A percentile compares a stretch with the other conserved stretches of the same genome.
These are phyloP conservation scores for Micrastur ruficollis DNA, from an alignment of 2,797 vertebrate species.

Conservation along the genomic window DNA sequence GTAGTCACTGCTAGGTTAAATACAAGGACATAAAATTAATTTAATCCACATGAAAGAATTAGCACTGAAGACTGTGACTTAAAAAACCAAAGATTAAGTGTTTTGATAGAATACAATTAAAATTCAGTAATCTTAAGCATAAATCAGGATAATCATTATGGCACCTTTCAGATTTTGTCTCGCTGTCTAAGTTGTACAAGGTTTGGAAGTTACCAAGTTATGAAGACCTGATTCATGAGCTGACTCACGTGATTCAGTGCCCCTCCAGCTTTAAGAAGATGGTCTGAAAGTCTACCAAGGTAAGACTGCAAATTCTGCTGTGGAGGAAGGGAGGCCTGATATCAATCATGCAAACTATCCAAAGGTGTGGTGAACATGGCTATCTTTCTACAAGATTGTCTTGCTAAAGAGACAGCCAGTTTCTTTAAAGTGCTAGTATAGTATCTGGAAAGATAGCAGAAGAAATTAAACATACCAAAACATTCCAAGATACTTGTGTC, in stretches of 20 bases:
- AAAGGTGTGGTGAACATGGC: background rate
- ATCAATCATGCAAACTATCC: background rate
- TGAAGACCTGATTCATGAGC: background rate
- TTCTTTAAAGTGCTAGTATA: background rate
- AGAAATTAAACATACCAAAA: background rate
- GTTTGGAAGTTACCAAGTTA: background rate
- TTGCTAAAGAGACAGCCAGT: background rate
- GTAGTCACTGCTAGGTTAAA: background rate
- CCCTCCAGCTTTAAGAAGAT: background rate
- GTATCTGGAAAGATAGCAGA: background rate
- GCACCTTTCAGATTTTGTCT: background rate
- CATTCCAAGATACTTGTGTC: background rate
- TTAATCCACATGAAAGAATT: background rate
- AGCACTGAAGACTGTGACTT: background rate
- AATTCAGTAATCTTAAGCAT: background rate
- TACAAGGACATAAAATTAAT: background rate
- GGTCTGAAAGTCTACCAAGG: background rate
- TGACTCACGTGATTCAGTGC: background rate
- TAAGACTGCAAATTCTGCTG: background rate
- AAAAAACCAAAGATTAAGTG: background rate
- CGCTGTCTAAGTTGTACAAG: background rate
- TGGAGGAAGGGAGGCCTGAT: background rate
- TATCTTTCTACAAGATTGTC: background rate
- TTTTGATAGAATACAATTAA: background rate
- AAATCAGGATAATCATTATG: background rate